These are phyloP conservation scores for Pseudoips prasinana DNA, from an alignment of 2,888 invertebrate genomes.

Conservation along the genomic window DNA sequence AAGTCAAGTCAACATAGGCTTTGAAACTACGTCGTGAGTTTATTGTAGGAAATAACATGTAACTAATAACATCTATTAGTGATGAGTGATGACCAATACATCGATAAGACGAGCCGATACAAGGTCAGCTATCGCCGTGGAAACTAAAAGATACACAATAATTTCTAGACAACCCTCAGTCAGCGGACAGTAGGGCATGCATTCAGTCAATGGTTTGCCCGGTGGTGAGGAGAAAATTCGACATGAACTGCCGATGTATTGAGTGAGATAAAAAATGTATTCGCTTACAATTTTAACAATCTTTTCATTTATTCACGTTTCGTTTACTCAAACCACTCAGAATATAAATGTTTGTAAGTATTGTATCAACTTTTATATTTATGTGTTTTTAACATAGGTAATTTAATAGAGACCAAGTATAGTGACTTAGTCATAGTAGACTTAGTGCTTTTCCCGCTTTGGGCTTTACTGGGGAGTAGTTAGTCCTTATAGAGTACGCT, in stretches of 20 bases:
- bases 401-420: no score
- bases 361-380: no score
- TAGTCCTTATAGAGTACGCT: no score
- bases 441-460: no score
- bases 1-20: no score
- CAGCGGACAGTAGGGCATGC: constrained; percentile 22
- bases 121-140: constrained; percentile 72
- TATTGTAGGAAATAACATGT: no score
- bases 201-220: constrained; percentile 13
- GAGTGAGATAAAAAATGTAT: constrained; percentile 26
- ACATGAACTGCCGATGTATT: no score
- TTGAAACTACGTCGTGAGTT: not conserved
- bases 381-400: no score
- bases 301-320: constrained; percentile 36
- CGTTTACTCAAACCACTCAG: constrained; percentile 84
- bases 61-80: constrained; percentile 34
- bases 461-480: no score
- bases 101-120: constrained; percentile 55
- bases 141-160: constrained; percentile 58
- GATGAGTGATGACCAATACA: constrained; percentile 46
- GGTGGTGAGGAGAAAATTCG: constrained; percentile 1
- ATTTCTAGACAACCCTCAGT: constrained; percentile 28
- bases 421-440: no score
- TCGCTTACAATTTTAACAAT: constrained; percentile 36
- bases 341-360: constrained; percentile 88